A percentile compares a stretch with the other conserved stretches of the same genome.
These are phyloP conservation scores for Acanthopagrus latus DNA, from an alignment of 2,797 vertebrate genomes.

Conservation along the genomic window DNA sequence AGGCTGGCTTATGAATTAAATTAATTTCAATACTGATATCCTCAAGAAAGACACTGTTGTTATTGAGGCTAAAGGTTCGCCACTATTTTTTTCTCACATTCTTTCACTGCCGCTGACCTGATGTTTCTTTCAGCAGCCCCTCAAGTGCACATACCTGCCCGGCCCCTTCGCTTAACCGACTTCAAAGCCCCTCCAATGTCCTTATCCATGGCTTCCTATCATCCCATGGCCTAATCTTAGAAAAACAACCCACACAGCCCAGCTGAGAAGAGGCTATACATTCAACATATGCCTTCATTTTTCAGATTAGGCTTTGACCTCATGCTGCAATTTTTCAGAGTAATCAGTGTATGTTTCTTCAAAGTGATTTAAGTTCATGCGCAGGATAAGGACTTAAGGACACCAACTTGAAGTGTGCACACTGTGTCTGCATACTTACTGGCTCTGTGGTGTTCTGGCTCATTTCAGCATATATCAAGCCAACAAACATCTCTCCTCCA, in stretches of 20 bases:
- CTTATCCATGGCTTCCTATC: constrained; percentile 70
- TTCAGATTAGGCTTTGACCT: constrained; percentile 48
- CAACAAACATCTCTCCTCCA: constrained; percentile 34
- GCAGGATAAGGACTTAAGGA: neutral
- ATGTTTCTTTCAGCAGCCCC: constrained; percentile 67
- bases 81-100: constrained; percentile 48
- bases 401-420: constrained; percentile 9
- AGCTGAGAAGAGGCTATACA: constrained; percentile 15
- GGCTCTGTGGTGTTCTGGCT: constrained; percentile 29
- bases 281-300: constrained; percentile 65
- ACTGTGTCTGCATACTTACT: neutral
- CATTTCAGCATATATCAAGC: constrained; percentile 19
- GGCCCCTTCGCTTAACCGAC: constrained; percentile 46
- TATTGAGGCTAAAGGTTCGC: constrained; percentile 8
- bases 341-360: neutral
- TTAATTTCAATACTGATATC: constrained; percentile 21
- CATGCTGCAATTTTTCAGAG: constrained; percentile 35
- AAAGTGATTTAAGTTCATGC: neutral
- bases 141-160: constrained; percentile 61
- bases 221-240: constrained; percentile 48
- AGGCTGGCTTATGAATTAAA: constrained; percentile 20
- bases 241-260: constrained; percentile 26
- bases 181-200: constrained; percentile 55
- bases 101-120: constrained; percentile 48
- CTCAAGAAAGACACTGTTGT: constrained; percentile 16